Evolutionary conservation across 2,888 invertebrate species (phyloP).

Genomic region (Nebria salina): DNA sequence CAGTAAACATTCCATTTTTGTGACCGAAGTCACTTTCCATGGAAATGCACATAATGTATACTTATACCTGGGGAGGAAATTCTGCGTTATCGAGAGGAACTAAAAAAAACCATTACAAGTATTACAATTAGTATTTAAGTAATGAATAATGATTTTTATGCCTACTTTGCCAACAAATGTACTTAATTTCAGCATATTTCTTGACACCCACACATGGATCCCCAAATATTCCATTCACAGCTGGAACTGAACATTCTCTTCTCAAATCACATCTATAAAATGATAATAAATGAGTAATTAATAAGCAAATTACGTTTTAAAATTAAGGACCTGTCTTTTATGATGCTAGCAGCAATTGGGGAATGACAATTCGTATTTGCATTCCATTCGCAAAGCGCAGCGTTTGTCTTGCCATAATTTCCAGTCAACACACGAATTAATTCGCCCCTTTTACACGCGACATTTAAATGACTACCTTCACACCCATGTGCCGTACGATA

Average conservation of each 20-base stretch:
- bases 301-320: too few species aligned
- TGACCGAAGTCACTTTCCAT: too few species aligned
- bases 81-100: too few species aligned
- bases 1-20: too few species aligned
- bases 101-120: too few species aligned
- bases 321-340: not conserved
- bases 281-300: not conserved
- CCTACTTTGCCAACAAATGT: not conserved
- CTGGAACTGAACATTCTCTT: not conserved
- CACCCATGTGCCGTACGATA: constrained; percentile 6
- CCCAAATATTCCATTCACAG: not conserved
- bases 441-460: not conserved
- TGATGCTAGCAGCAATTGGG: not conserved
- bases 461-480: not conserved
- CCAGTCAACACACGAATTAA: constrained; percentile 12
- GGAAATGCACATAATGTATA: too few species aligned
- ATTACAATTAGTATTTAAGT: too few species aligned
- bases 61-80: too few species aligned
- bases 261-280: constrained; percentile 5
- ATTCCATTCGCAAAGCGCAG: not conserved
- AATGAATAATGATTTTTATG: too few species aligned
- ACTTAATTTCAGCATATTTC: constrained; percentile 10
- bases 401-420: not conserved
- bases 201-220: not conserved
- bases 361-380: not conserved